Percentiles rank a stretch among this genome's conserved stretches.
Conservation (phyloP, 2,888 invertebrate species). For the Sinohyriopsis cumingii region DNA sequence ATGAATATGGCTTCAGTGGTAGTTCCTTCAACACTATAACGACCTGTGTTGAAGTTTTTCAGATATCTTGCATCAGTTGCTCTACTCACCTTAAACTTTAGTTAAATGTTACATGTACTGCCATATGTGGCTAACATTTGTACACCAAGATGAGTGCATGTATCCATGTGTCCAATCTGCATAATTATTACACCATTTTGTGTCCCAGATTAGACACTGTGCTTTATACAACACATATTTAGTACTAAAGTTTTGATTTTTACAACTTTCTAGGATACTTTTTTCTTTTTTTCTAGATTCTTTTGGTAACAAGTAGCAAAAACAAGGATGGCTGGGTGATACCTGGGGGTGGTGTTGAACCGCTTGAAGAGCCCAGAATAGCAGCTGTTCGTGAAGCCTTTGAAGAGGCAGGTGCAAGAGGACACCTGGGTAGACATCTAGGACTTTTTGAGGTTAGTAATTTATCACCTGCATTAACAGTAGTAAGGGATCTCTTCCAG, state of each 20-base stretch:
- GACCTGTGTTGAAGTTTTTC: too few species aligned
- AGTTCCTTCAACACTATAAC: too few species aligned
- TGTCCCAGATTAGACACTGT: too few species aligned
- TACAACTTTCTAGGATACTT: neutral
- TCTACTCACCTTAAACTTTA: too few species aligned
- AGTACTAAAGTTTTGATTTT: neutral
- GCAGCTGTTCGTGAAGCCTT: conserved; percentile 94
- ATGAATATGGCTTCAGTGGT: too few species aligned
- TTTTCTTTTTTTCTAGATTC: conserved; percentile 78
- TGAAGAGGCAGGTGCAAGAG: conserved; percentile 96
- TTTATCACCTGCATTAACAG: neutral
- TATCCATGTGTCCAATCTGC: too few species aligned
- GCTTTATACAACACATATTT: neutral
- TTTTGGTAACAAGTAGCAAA: conserved; percentile 92
- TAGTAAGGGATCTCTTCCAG: neutral
- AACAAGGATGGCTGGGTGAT: conserved; percentile 95
- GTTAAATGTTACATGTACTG: too few species aligned
- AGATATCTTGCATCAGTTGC: too few species aligned
- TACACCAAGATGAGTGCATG: too few species aligned
- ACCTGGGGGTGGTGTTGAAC: conserved; percentile 97
- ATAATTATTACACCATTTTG: too few species aligned
- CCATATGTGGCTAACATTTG: too few species aligned
- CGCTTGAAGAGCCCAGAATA: conserved; percentile 87
- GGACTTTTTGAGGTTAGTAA: conserved; percentile 91
- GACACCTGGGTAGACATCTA: conserved; percentile 89